Conservation (phyloP, 2,888 invertebrate species). For the Glyphotaelius pellucidus region DNA sequence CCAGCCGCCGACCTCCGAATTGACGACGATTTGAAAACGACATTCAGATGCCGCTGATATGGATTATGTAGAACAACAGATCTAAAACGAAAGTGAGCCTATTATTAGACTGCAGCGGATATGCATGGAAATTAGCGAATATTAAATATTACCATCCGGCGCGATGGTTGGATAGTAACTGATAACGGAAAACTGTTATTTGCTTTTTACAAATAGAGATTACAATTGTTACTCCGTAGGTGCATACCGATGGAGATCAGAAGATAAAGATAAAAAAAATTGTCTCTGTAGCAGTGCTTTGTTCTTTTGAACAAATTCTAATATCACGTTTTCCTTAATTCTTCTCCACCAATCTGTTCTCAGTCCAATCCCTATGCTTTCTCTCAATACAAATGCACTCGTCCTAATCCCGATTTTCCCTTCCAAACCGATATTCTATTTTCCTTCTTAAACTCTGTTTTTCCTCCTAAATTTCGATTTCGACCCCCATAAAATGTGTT, state of each 20-base stretch:
- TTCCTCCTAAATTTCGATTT: too few species aligned
- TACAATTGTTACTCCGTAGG: not conserved
- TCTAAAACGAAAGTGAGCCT: conserved; percentile 2
- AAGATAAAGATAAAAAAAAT: not conserved
- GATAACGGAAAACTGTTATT: not conserved
- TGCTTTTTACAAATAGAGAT: not conserved
- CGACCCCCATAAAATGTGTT: too few species aligned
- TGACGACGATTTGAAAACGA: not conserved
- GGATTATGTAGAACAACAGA: not conserved
- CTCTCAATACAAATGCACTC: not conserved
- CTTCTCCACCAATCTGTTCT: not conserved
- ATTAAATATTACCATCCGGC: not conserved
- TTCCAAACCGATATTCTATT: not conserved
- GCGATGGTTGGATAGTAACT: not conserved
- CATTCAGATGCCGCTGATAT: not conserved
- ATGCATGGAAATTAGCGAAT: not conserved
- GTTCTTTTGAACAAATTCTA: not conserved
- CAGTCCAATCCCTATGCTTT: not conserved
- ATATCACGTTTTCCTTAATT: not conserved
- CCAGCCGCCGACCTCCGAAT: not conserved
- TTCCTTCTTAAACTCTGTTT: too few species aligned
- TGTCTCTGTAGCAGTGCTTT: not conserved
- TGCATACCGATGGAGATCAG: not conserved
- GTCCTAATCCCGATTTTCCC: not conserved
- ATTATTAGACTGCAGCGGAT: not conserved